Conservation (phyloP, 1,140 invertebrate genomes). For the Euura lappo region DNA sequence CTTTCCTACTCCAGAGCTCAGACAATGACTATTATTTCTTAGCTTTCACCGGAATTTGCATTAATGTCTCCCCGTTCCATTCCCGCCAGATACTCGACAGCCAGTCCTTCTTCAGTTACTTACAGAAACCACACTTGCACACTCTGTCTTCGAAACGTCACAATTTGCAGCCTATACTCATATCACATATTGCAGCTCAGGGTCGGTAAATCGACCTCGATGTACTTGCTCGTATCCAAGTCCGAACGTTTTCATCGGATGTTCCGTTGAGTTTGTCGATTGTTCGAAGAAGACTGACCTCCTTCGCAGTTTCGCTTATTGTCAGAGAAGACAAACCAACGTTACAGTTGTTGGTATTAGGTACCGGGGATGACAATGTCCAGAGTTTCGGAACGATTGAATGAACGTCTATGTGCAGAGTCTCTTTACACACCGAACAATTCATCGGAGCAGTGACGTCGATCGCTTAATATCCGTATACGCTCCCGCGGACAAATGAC, state of each 20-base stretch:
- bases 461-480: too few species aligned
- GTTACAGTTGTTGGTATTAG: neutral
- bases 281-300: slow-evolving; percentile 6
- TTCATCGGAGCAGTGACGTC: too few species aligned
- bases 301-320: neutral
- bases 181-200: too few species aligned
- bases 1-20: neutral
- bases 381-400: neutral
- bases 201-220: too few species aligned
- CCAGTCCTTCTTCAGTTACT: too few species aligned
- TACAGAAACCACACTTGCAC: neutral
- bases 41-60: neutral
- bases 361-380: neutral
- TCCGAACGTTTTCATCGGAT: neutral
- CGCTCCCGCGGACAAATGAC: neutral
- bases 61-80: neutral
- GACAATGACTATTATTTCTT: neutral
- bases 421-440: too few species aligned
- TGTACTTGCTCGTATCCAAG: neutral
- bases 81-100: neutral
- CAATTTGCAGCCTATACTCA: too few species aligned
- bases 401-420: neutral
- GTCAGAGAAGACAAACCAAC: neutral
- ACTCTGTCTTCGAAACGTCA: too few species aligned
- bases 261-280: neutral